Conservation (phyloP, 2,113 vertebrate species). For the Hemibagrus wyckioides region DNA sequence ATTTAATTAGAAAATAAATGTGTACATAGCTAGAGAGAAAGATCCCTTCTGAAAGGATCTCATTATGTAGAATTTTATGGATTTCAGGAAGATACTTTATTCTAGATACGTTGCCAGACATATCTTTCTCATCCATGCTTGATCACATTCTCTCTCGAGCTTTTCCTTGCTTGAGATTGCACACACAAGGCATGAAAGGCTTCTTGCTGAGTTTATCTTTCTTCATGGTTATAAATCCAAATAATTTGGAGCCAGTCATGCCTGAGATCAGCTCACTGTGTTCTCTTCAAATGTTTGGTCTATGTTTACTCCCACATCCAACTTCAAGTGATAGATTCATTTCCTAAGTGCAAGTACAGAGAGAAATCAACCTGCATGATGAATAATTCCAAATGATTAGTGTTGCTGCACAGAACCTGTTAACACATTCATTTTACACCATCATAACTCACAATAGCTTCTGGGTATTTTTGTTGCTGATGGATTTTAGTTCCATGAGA, state of each 20-base stretch:
- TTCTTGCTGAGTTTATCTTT: conserved; percentile 20
- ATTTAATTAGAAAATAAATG: neutral
- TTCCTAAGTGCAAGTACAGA: neutral
- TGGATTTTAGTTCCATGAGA: neutral
- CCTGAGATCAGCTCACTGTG: neutral
- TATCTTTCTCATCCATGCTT: neutral
- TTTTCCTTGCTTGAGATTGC: neutral
- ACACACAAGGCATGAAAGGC: neutral
- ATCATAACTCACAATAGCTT: neutral
- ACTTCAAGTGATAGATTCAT: conserved; percentile 9
- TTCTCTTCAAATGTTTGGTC: neutral
- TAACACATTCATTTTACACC: neutral
- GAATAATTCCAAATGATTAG: conserved; percentile 1
- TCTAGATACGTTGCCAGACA: neutral
- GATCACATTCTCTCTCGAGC: neutral
- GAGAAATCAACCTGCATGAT: conserved; percentile 4
- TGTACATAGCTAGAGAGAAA: neutral
- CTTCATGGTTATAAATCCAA: neutral
- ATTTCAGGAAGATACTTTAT: neutral
- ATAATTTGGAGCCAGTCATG: conserved; percentile 12
- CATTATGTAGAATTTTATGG: neutral
- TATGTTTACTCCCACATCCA: neutral
- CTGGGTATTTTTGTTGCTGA: neutral
- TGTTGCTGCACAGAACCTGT: neutral
- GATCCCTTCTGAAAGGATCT: neutral